Conservation (phyloP, 1,140 invertebrate genomes). For the Homarus americanus region DNA sequence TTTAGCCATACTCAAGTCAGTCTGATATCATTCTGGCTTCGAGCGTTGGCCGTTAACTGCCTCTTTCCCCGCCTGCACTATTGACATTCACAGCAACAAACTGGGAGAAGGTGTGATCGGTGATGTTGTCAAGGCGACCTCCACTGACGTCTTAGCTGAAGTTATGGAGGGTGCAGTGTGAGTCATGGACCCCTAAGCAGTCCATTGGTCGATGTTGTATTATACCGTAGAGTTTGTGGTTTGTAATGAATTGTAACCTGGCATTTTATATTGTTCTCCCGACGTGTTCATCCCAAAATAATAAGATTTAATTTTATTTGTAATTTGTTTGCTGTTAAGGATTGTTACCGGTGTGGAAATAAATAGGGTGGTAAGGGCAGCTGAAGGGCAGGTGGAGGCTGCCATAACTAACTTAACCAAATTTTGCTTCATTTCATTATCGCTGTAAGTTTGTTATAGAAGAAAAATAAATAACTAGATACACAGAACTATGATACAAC, state of each 20-base stretch:
- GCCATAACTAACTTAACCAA: background rate
- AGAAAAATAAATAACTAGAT: too few relatives aligned
- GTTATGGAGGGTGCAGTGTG: constrained; percentile 66
- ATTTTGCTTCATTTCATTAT: too few relatives aligned
- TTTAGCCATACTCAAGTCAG: constrained; percentile 2
- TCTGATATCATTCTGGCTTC: background rate
- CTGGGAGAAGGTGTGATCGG: constrained; percentile 46
- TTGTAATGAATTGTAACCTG: background rate
- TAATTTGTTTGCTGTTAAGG: background rate
- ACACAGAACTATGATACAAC: too few relatives aligned
- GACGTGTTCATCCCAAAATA: too few relatives aligned
- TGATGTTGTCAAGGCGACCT: constrained; percentile 64
- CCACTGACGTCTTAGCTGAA: constrained; percentile 56
- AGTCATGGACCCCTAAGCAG: constrained; percentile 15
- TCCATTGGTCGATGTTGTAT: background rate
- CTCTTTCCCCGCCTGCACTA: constrained; percentile 16
- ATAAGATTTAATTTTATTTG: too few relatives aligned
- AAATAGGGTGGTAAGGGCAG: constrained; percentile 11
- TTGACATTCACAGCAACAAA: constrained; percentile 51
- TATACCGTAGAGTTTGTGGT: background rate
- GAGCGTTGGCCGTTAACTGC: constrained; percentile 6
- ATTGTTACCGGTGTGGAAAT: background rate
- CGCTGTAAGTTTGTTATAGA: too few relatives aligned
- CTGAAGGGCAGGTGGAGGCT: constrained; percentile 26
- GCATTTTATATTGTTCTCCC: too few relatives aligned